Base-by-base conservation (phyloP, 2,113 vertebrate species). In the Lycocorax pyrrhopterus region DNA sequence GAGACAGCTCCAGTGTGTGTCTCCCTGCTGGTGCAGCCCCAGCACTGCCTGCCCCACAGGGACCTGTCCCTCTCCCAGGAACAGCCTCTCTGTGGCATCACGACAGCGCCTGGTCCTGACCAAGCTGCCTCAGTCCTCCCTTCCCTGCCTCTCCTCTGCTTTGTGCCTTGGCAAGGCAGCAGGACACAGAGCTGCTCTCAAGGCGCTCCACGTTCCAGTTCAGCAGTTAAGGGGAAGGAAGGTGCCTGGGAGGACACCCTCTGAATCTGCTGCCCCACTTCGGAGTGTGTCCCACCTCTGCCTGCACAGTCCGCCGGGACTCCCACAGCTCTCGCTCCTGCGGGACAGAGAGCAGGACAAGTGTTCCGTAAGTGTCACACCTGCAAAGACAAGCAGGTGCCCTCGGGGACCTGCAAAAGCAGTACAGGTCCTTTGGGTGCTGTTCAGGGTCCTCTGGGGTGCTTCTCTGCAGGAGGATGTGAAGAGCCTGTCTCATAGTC, bases 91-190 rank as follows among this genome's bases (percentile, higher is more conserved):
- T 2, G 0, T 11, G 3, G 4, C 82, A 72, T 13, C 56, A 32
- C 0, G 0, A 21, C 60, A 81, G 56, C 1, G 0, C 0, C 39
- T 41, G 37, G 4, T 84, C 58, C 79, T 51, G 10, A 14, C n/a
- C 6, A 9, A 39, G 35, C 19, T 66, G 44, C 64, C 52, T 71
- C 10, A 7, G 21, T 63, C 41, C 51, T 75, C 32, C 59, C 62
- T n/a, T 53, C 60, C 9, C 47, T 44, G 35, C 29, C 58, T 71
- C 39, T 69, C 41, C 84, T n/a, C 32, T 49, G 9, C 66, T 60
- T 26, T 39, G 39, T 1, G 2, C 47, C 49, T 56, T 51, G 81
- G 39, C 62, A 68, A 73, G 72, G 56, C 75, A 78, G 55, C 52
- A 63, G 46, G 49, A 35, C n/a, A 53, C 18, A 87, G 51, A 74